phyloP scores from a whole-genome alignment of 2,113 vertebrate genomes.

The Aegotheles bennettii region DNA sequence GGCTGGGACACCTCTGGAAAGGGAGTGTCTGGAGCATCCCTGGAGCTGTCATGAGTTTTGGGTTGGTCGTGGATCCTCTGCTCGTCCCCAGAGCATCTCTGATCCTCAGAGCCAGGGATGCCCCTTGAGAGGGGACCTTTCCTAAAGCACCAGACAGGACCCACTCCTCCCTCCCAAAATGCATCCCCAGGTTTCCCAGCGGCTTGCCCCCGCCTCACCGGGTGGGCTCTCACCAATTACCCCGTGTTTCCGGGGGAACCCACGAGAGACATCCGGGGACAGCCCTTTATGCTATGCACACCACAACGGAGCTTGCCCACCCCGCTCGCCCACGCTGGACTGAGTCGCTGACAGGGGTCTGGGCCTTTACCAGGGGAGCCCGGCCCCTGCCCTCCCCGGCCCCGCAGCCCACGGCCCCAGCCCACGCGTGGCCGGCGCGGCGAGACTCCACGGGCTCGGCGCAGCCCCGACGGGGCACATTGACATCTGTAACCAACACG shows the following conservation, averaged over 20 bases:
- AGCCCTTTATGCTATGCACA: not conserved
- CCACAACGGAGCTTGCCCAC: not conserved
- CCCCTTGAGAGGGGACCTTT: not conserved
- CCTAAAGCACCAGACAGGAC: not conserved
- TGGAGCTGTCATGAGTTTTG: not conserved
- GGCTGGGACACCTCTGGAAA: not conserved
- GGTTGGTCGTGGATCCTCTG: not conserved
- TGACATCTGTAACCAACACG: constrained; percentile 64
- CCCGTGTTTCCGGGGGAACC: not conserved
- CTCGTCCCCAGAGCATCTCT: not conserved
- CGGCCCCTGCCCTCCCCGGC: not conserved
- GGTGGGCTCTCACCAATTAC: not conserved
- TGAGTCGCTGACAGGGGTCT: fast-evolving
- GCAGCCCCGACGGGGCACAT: constrained; percentile 36
- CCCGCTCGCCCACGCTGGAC: not conserved
- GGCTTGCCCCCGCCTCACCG: fast-evolving
- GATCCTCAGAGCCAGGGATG: not conserved
- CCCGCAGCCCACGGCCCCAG: not conserved
- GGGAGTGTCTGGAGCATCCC: not conserved
- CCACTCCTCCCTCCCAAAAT: not conserved
- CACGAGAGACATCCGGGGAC: not conserved
- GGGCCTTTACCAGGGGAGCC: not conserved
- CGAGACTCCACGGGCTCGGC: not conserved
- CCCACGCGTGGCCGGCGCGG: not conserved
- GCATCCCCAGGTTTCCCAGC: not conserved